A percentile compares a stretch with the other conserved stretches of the same genome.
Evolutionary conservation across 1,140 invertebrate species (phyloP).

Genomic region (Drosophila parabipectinata): DNA sequence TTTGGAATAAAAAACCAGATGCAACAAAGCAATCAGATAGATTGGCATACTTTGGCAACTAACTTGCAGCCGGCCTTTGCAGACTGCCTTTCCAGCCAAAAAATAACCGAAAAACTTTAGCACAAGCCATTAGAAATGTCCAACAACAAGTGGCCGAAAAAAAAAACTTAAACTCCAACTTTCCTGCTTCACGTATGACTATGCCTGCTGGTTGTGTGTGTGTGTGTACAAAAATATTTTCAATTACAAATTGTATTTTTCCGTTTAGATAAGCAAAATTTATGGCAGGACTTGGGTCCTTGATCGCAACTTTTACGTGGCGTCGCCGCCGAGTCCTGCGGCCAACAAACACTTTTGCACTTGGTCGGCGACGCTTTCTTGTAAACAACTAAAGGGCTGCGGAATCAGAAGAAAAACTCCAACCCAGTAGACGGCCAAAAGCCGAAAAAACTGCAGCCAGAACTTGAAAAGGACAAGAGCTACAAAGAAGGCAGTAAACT

Average conservation of each 20-base stretch:
- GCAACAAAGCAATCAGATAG: conserved; percentile 30
- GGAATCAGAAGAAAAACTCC: conserved; percentile 18
- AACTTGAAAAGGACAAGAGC: conserved; percentile 8
- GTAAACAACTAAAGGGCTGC: conserved; percentile 52
- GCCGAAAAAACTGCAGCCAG: conserved; percentile 7
- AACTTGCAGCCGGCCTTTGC: conserved; percentile 11
- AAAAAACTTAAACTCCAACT: conserved; percentile 44
- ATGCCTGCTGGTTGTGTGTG: neutral
- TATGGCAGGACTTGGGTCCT: conserved; percentile 56
- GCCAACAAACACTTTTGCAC: conserved; percentile 77
- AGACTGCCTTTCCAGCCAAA: conserved; percentile 16
- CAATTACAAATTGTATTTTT: conserved; percentile 82
- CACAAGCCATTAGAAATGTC: conserved; percentile 31
- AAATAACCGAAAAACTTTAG: conserved; percentile 26
- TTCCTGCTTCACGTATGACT: conserved; percentile 3
- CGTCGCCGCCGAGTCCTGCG: conserved; percentile 51
- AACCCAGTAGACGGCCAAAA: conserved; percentile 43
- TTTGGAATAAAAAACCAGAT: conserved; percentile 3
- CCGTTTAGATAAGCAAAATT: conserved; percentile 80
- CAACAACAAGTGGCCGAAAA: conserved; percentile 38
- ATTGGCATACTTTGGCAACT: conserved; percentile 32
- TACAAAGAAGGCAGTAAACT: neutral
- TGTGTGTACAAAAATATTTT: conserved; percentile 71
- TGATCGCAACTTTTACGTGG: conserved; percentile 27
- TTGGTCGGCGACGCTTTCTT: conserved; percentile 68